These are phyloP conservation scores for Tachysurus fulvidraco DNA, from an alignment of 2,113 vertebrate genomes.

Conservation along the genomic window DNA sequence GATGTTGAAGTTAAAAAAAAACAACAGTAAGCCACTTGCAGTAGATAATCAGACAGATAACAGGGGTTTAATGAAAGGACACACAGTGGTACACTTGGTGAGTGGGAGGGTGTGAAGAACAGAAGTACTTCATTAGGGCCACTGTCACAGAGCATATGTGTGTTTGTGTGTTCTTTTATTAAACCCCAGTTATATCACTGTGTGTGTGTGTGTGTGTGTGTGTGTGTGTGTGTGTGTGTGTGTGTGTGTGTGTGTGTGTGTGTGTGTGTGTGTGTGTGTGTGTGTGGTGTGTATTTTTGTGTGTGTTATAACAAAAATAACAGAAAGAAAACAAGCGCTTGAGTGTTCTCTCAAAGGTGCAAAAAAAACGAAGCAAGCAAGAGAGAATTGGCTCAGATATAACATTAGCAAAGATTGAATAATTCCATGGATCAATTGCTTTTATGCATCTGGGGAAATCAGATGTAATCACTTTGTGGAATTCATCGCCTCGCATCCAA, in stretches of 20 bases:
- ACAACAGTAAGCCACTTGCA: constrained; percentile 23
- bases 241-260: not conserved
- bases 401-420: constrained; percentile 44
- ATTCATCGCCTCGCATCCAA: constrained; percentile 9
- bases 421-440: constrained; percentile 33
- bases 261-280: no score
- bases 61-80: constrained; percentile 66
- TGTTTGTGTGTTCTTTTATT: constrained; percentile 11
- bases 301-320: constrained; percentile 17
- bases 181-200: constrained; percentile 17
- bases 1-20: constrained; percentile 33
- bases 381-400: constrained; percentile 15
- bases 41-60: constrained; percentile 52
- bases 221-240: no score
- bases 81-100: constrained; percentile 68
- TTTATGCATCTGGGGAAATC: constrained; percentile 41
- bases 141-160: constrained; percentile 17
- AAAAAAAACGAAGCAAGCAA: not conserved
- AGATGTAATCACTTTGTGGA: constrained; percentile 31
- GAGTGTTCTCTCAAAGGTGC: constrained; percentile 24
- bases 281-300: no score
- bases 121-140: constrained; percentile 77
- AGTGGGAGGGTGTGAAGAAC: constrained; percentile 48
- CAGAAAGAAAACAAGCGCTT: constrained; percentile 26
- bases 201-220: not conserved